phyloP scores from a whole-genome alignment of 2,888 invertebrate genomes.

The Neoaliturus tenellus region DNA sequence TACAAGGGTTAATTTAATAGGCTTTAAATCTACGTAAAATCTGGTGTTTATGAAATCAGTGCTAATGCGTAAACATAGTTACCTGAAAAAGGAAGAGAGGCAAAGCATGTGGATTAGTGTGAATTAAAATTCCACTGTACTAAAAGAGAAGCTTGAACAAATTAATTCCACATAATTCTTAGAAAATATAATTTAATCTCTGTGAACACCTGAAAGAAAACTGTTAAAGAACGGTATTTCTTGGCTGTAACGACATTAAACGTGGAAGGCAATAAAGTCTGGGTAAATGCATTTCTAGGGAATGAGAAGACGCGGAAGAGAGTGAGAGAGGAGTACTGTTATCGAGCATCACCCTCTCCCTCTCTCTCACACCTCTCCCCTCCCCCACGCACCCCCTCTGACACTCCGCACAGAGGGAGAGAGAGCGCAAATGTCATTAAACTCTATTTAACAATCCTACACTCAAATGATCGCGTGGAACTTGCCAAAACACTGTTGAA shows the following conservation, averaged over 20 bases:
- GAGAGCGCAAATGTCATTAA: neutral
- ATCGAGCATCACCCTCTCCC: neutral
- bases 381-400: neutral
- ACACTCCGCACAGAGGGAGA: no score
- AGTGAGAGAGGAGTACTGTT: neutral
- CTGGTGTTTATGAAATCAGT: no score
- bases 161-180: neutral
- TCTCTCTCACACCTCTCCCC: neutral
- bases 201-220: slow-evolving; percentile 5
- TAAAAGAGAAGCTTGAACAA: neutral
- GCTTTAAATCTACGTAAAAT: no score
- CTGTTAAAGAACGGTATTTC: slow-evolving; percentile 16
- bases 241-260: slow-evolving; percentile 15
- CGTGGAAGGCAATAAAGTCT: slow-evolving; percentile 10
- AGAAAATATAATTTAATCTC: slow-evolving; percentile 13
- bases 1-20: no score
- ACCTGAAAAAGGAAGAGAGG: no score
- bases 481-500: neutral
- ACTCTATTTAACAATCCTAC: neutral
- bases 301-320: neutral
- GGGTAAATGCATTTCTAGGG: slow-evolving; percentile 18
- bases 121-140: neutral
- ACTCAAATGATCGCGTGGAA: neutral
- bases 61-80: no score
- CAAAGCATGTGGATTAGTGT: neutral